A percentile compares a stretch with the other conserved stretches of the same genome.
phyloP scores from a whole-genome alignment of 2,113 vertebrate species.

The Aix galericulata region DNA sequence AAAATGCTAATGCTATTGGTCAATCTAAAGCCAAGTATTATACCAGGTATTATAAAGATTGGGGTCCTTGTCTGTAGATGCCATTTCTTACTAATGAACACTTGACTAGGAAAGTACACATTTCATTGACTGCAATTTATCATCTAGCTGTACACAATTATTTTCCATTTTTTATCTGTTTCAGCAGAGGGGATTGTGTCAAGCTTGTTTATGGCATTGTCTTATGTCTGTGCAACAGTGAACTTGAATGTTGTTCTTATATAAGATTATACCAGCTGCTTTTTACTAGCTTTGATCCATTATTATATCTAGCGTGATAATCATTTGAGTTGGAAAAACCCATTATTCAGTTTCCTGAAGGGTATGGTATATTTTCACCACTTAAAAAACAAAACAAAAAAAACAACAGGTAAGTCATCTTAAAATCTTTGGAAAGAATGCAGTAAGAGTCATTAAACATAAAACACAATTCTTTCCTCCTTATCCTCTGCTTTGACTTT shows the following conservation, averaged over 20 bases:
- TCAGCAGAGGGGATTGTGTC: background rate
- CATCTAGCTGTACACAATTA: background rate
- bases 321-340: background rate
- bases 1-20: accelerated
- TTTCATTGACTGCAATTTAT: background rate
- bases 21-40: background rate
- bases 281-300: background rate
- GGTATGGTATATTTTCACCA: accelerated
- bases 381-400: background rate
- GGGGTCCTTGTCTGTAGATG: background rate
- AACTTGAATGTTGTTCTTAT: background rate
- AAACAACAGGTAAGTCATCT: background rate
- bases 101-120: background rate
- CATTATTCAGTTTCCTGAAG: background rate
- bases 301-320: background rate
- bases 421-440: background rate
- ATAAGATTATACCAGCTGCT: background rate
- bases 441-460: background rate
- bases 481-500: background rate
- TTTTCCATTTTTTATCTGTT: background rate
- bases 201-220: background rate
- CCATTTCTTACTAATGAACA: background rate
- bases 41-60: background rate
- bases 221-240: background rate
- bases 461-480: background rate